Conservation (phyloP, 2,797 vertebrate species). For the Xerus rutilus region DNA sequence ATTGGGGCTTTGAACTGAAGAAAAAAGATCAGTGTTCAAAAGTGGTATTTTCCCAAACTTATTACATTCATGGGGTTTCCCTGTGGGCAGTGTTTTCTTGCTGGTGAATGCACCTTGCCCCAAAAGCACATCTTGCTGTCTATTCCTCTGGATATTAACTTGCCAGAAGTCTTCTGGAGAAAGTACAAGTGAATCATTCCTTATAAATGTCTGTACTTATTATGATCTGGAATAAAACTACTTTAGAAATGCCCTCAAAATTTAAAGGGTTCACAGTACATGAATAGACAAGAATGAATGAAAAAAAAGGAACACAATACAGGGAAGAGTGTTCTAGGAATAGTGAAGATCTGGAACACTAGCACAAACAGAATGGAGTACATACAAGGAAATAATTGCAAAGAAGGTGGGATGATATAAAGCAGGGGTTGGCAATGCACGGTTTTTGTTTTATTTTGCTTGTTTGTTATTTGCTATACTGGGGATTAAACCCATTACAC, state of each 20-base stretch:
- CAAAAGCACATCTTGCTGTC: conserved; percentile 41
- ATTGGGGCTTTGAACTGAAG: conserved; percentile 59
- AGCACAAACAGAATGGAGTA: not conserved
- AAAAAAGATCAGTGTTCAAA: conserved; percentile 57
- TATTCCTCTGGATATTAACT: conserved; percentile 40
- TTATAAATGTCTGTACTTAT: conserved; percentile 50
- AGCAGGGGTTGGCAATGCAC: not conserved
- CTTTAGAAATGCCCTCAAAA: conserved; percentile 32
- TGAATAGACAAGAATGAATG: not conserved
- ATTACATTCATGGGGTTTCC: not conserved
- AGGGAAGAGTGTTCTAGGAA: not conserved
- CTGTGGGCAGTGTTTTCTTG: conserved; percentile 54
- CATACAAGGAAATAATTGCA: not conserved
- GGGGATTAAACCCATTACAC: too few species aligned
- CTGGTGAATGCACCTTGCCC: conserved; percentile 29
- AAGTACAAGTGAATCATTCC: conserved; percentile 48
- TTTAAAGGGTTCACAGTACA: not conserved
- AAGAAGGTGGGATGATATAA: not conserved
- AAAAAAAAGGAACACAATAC: not conserved
- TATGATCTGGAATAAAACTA: conserved; percentile 48
- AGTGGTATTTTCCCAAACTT: conserved; percentile 70
- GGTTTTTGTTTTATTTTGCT: too few species aligned
- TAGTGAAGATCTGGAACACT: not conserved
- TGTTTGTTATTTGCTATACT: too few species aligned
- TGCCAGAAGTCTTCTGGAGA: conserved; percentile 67